Base-by-base conservation (phyloP, 2,113 vertebrate genomes). In the Bos indicus region DNA sequence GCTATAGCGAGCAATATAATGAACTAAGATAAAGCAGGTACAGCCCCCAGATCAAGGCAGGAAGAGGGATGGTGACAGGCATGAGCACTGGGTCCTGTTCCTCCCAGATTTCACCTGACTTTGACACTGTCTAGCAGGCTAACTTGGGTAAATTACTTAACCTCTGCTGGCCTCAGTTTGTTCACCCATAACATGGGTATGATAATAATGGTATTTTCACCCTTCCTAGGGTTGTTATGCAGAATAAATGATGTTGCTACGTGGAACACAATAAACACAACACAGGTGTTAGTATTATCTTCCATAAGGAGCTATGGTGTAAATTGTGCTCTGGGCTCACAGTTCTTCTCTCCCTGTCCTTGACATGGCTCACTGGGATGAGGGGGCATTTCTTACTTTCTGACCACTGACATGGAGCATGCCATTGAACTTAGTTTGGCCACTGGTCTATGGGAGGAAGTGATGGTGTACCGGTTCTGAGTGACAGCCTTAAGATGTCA, bases 381-480 rank as follows among this genome's bases (percentile, higher is more conserved):
- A 14, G 43, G 33, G 7, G 46, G 2, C 26, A 28, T 23, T 5
- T 36, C 46, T 43, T 36, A 4, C 36, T 19, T 26, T 26, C 30
- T 52, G 33, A 82, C 90, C 5, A 11, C 40, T 7, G 12, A 17
- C 13, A 43, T 17, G 26, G 26, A 36, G 7, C 25, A 1, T n/a
- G 10, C 56, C 74, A 7, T 2, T 6, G 51, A 43, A 60, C n/a
- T 51, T 21, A 9, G 3, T 30, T 7, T 17, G n/a, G 54, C 95
- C n/a, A 14, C 2, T 16, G 78, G 48, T 7, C 0, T 4, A 2
- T 5, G n/a, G 48, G 36, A 67, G 60, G 54, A 67, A 15, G n/a
- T n/a, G 25, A 64, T 14, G 5, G 10, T 5, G 3, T 2, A 4
- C 48, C 7, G 3, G 1, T 48, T 43, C 59, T 2, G 57, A 25